phyloP scores from a whole-genome alignment of 2,797 vertebrate genomes.

The Champsocephalus gunnari region DNA sequence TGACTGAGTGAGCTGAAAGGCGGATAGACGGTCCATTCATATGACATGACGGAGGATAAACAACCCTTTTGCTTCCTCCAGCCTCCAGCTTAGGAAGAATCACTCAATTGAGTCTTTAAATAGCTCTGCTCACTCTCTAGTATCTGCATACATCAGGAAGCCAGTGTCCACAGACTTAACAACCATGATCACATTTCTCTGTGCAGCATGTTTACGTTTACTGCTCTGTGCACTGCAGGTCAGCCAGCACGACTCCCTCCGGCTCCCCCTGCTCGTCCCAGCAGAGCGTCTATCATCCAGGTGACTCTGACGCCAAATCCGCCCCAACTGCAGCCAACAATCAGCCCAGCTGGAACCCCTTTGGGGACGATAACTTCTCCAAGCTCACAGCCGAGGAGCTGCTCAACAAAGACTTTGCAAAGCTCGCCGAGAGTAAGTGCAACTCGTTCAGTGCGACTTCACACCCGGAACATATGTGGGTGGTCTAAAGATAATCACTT shows the following conservation, averaged over 20 bases:
- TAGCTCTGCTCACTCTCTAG: constrained; percentile 40
- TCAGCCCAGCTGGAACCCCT: constrained; percentile 95
- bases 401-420: constrained; percentile 98
- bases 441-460: not conserved
- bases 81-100: constrained; percentile 46
- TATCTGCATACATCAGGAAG: constrained; percentile 48
- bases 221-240: constrained; percentile 81
- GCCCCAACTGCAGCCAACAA: constrained; percentile 71
- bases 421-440: constrained; percentile 90
- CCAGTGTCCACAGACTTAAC: constrained; percentile 18
- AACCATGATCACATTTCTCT: constrained; percentile 25
- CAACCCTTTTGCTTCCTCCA: constrained; percentile 54
- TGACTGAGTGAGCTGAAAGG: constrained; percentile 32
- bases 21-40: constrained; percentile 73
- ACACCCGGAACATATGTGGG: not conserved
- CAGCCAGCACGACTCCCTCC: constrained; percentile 97
- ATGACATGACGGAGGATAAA: constrained; percentile 56
- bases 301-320: constrained; percentile 69
- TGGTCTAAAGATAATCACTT: constrained; percentile 4
- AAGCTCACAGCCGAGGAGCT: constrained; percentile 98
- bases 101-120: constrained; percentile 65
- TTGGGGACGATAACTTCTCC: constrained; percentile 98
- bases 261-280: constrained; percentile 97
- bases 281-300: constrained; percentile 93
- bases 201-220: constrained; percentile 26